Conservation (phyloP, 1,140 invertebrate genomes). For the Musca domestica region DNA sequence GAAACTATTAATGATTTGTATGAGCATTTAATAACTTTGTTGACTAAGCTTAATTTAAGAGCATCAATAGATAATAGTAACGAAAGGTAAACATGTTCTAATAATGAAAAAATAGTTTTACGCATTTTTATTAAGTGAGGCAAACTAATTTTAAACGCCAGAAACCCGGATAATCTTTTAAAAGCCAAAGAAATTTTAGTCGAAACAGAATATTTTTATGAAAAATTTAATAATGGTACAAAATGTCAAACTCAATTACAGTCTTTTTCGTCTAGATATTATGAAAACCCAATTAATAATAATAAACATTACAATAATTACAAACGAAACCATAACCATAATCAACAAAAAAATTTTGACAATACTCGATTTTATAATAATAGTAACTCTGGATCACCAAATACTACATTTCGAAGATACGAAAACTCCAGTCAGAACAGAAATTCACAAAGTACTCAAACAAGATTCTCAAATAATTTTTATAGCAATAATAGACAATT, state of each 20-base stretch:
- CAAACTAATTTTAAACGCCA: neutral
- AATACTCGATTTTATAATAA: no score
- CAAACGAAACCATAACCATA: neutral
- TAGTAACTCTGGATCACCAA: no score
- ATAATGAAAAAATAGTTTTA: conserved; percentile 1
- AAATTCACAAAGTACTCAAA: no score
- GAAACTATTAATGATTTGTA: neutral
- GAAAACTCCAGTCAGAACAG: no score
- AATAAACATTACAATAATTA: neutral
- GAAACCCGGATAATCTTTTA: neutral
- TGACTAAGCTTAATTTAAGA: conserved; percentile 1
- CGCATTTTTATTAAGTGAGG: neutral
- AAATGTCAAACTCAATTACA: neutral
- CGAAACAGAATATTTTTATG: conserved; percentile 5
- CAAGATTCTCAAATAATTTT: no score
- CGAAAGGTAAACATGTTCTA: neutral
- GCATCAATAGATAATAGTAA: neutral
- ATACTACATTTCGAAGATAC: no score
- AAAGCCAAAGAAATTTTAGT: no score
- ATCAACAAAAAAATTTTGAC: no score
- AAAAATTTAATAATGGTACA: conserved; percentile 22
- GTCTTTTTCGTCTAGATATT: no score
- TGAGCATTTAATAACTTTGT: neutral
- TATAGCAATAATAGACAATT: no score
- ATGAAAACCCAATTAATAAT: no score